A percentile compares a stretch with the other conserved stretches of the same genome.
phyloP scores from a whole-genome alignment of 2,888 invertebrate genomes.

The Lasius platythorax region DNA sequence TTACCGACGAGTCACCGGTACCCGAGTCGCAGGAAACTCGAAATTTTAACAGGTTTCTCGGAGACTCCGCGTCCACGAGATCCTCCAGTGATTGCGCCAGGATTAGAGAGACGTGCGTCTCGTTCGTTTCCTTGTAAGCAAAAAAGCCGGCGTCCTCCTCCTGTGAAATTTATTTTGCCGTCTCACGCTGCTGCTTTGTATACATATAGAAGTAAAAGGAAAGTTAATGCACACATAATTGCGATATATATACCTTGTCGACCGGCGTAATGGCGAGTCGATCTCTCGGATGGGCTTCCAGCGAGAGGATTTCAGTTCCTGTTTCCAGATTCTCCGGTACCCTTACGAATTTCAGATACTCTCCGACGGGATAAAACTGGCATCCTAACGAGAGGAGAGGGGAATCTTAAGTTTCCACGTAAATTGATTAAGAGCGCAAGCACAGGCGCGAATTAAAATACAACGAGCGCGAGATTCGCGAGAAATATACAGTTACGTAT shows the following conservation, averaged over 20 bases:
- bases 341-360: constrained; percentile 94
- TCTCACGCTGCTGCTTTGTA: not conserved
- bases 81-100: constrained; percentile 92
- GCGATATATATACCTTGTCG: constrained; percentile 64
- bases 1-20: constrained; percentile 89
- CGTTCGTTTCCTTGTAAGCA: constrained; percentile 91
- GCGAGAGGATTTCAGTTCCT: constrained; percentile 92
- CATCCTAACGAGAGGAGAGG: constrained; percentile 88
- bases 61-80: constrained; percentile 93
- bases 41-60: constrained; percentile 94
- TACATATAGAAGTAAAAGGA: not conserved
- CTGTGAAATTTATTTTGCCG: constrained; percentile 79
- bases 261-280: constrained; percentile 91
- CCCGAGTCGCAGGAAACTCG: constrained; percentile 91
- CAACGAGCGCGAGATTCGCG: not conserved
- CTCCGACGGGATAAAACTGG: constrained; percentile 94
- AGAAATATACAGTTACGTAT: not conserved
- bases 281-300: constrained; percentile 94
- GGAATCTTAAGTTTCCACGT: not conserved
- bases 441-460: constrained; percentile 11
- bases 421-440: constrained; percentile 34
- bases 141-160: constrained; percentile 92
- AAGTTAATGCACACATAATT: not conserved
- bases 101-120: constrained; percentile 92
- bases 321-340: constrained; percentile 93